Conservation (phyloP, 2,113 vertebrate species). For the Microtus montanus region DNA sequence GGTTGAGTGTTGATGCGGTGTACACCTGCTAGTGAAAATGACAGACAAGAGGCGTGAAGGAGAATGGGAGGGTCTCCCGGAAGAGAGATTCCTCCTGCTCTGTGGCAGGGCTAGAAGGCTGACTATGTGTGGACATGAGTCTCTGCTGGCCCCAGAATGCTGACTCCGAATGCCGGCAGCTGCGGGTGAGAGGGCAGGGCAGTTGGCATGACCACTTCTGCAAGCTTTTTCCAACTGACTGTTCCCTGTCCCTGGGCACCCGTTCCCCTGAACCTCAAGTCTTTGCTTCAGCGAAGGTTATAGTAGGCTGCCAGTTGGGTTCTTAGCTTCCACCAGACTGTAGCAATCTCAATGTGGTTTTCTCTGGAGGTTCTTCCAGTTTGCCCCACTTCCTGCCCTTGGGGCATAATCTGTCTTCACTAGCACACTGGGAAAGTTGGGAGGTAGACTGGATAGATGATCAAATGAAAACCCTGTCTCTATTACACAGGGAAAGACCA, state of each 20-base stretch:
- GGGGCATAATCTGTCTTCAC: background rate
- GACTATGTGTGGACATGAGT: no score
- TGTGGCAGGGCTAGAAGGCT: background rate
- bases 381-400: background rate
- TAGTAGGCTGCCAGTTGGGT: background rate
- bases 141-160: background rate
- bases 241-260: no score
- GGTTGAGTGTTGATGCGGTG: accelerated
- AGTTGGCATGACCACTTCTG: accelerated
- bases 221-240: background rate
- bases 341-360: background rate
- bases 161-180: background rate
- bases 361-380: background rate
- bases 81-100: background rate
- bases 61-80: background rate
- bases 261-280: no score
- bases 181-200: no score
- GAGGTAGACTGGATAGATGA: background rate
- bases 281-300: accelerated
- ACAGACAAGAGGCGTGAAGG: background rate
- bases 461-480: background rate
- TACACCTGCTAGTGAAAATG: background rate
- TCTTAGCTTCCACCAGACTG: background rate
- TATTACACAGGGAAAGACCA: background rate
- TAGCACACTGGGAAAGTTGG: accelerated